Evolutionary conservation across 2,888 invertebrate genomes (phyloP).

Genomic region (Parnassius mnemosyne): DNA sequence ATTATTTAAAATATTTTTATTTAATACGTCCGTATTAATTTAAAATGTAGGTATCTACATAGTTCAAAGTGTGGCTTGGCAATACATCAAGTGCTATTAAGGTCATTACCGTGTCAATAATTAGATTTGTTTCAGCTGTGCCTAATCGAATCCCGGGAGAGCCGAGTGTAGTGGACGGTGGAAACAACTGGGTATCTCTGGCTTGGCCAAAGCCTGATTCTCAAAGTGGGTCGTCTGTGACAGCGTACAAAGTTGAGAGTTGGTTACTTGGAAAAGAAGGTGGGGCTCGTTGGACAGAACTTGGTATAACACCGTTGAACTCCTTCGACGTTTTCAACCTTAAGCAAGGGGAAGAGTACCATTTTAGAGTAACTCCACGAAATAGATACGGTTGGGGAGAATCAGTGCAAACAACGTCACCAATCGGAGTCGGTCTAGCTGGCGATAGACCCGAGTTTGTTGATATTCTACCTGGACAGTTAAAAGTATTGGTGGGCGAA

Average conservation of each 20-base stretch:
- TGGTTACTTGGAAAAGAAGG: constrained; percentile 90
- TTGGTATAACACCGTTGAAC: constrained; percentile 89
- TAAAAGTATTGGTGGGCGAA: constrained; percentile 86
- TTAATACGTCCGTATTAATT: constrained; percentile 10
- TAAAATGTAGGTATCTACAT: constrained; percentile 40
- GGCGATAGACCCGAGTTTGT: constrained; percentile 88
- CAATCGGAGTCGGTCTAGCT: constrained; percentile 83
- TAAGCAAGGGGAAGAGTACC: constrained; percentile 88
- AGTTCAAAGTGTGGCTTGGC: constrained; percentile 58
- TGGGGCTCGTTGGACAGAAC: constrained; percentile 90
- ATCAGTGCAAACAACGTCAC: constrained; percentile 83
- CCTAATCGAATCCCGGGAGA: constrained; percentile 89
- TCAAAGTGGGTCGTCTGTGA: constrained; percentile 85
- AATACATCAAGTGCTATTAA: constrained; percentile 56
- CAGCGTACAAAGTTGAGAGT: constrained; percentile 90
- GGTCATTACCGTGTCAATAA: constrained; percentile 60
- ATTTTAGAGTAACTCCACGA: constrained; percentile 92
- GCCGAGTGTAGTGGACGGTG: constrained; percentile 89
- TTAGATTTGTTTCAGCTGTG: constrained; percentile 83
- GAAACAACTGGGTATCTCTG: constrained; percentile 90
- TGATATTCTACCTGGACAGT: constrained; percentile 87
- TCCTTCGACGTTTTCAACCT: constrained; percentile 92
- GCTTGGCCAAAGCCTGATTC: constrained; percentile 90
- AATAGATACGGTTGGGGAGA: constrained; percentile 96
- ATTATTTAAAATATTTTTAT: too few relatives aligned